phyloP scores from a whole-genome alignment of 2,888 invertebrate species.

The Acanthacorydalis orientalis region DNA sequence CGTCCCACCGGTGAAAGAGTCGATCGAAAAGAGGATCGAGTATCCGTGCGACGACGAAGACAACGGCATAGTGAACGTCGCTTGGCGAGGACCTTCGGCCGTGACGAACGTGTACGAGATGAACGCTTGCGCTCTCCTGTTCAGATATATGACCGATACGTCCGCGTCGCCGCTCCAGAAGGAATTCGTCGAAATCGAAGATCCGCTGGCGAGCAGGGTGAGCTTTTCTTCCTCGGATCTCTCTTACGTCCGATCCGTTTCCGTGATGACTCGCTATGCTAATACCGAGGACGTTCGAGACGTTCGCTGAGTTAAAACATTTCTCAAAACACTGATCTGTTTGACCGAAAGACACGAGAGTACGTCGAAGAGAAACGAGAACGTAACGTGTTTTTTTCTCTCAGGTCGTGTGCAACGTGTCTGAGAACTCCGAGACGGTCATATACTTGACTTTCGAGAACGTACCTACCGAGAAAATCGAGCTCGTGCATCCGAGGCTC shows the following conservation, averaged over 20 bases:
- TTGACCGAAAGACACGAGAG: not conserved
- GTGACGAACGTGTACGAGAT: constrained; percentile 37
- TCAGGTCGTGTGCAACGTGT: constrained; percentile 48
- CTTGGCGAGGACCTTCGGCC: constrained; percentile 65
- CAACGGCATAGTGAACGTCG: constrained; percentile 59
- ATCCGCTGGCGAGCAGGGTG: constrained; percentile 66
- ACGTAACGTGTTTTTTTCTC: constrained; percentile 10
- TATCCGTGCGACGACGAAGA: constrained; percentile 78
- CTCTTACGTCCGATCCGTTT: not conserved
- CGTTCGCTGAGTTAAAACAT: constrained; percentile 2
- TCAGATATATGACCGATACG: constrained; percentile 75
- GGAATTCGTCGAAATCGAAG: constrained; percentile 65
- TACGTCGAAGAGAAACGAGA: too few relatives aligned
- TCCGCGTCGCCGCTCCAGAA: constrained; percentile 71
- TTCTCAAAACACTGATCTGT: not conserved
- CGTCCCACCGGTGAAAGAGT: constrained; percentile 43
- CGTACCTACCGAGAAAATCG: constrained; percentile 51
- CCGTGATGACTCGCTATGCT: not conserved
- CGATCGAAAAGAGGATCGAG: constrained; percentile 35
- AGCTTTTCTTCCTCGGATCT: constrained; percentile 15
- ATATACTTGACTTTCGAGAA: constrained; percentile 57
- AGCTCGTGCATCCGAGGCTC: constrained; percentile 40
- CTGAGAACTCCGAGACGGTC: constrained; percentile 55
- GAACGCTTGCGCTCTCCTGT: constrained; percentile 46
- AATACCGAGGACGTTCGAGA: not conserved